Base-by-base conservation (phyloP, 2,888 invertebrate genomes). In the Pseudococcus longispinus region DNA sequence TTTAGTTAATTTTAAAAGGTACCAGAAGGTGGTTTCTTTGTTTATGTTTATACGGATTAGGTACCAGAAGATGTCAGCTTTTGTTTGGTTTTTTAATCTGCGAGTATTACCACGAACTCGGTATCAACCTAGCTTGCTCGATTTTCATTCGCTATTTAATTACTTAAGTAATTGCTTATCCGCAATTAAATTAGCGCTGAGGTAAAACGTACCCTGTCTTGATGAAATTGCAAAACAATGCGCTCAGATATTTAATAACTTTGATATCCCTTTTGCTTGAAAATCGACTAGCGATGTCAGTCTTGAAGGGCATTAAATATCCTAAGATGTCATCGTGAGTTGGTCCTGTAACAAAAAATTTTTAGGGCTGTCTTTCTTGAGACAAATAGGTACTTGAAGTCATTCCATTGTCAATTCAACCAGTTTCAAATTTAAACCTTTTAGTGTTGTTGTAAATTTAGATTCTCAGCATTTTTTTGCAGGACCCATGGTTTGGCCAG, bases 311-410 rank as follows among this genome's bases (percentile, higher is more conserved):
- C 44, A 85, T 2, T 8, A 60, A 44, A 20, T 85, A 85, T 46
- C 85, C 85, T 44, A 85, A 26, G 29, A 85, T 44, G 44, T 85
- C 85, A 18, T 85, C 85, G 44, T 85, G 85, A 37, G 85, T 65
- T 42, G 85, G 37, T 6, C 85, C 85, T 85, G 70, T 11, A 77
- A 42, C 1, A 20, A 20, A 23, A 80, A 80, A 42, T 1, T 20
- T 2, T 15, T 51, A 11, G 5, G 4, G 18, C 2, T 2, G 51
- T 44, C 11, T 44, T 9, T 18, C 18, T 3, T 2, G 51, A 51
- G n/a, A 51, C 51, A 51, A 46, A 13, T 15, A 46, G 0, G 1
- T 3, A 6, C 8, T 13, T 46, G n/a, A 5, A 51, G n/a, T 51
- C 5, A 51, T 4, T 51, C 51, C 51, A n/a, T n/a, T 18, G 44